Evolutionary conservation across 2,113 vertebrate species (phyloP).

Genomic region (Oryzias celebensis): DNA sequence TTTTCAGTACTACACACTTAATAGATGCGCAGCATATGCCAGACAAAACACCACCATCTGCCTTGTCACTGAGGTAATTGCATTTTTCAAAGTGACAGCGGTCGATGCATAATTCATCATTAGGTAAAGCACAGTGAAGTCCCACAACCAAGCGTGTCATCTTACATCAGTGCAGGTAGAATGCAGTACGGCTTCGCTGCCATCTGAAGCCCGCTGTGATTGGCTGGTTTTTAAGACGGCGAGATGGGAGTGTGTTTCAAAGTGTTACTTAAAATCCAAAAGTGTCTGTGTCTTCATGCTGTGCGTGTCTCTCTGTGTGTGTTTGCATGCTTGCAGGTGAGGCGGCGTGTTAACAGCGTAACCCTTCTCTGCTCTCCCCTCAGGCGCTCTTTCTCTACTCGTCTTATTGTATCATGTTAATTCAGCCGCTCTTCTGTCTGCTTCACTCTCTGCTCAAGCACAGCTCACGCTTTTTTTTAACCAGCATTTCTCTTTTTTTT

Average conservation of each 20-base stretch:
- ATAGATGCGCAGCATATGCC: conserved; percentile 75
- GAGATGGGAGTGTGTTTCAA: conserved; percentile 41
- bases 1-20: conserved; percentile 50
- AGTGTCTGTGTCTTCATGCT: conserved; percentile 36
- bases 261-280: conserved; percentile 55
- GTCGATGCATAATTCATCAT: conserved; percentile 77
- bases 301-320: conserved; percentile 5
- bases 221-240: conserved; percentile 33
- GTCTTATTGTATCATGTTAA: conserved; percentile 51
- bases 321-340: conserved; percentile 23
- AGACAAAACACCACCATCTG: conserved; percentile 76
- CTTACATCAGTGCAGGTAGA: conserved; percentile 43
- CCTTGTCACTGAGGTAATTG: conserved; percentile 73
- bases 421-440: conserved; percentile 33
- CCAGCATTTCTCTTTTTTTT: conserved; percentile 11
- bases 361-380: conserved; percentile 39
- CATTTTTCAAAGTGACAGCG: conserved; percentile 73
- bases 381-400: conserved; percentile 35
- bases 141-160: conserved; percentile 49
- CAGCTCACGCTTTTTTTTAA: not conserved
- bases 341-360: conserved; percentile 52
- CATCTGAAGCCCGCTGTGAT: conserved; percentile 35
- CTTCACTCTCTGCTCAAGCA: conserved; percentile 23
- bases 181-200: conserved; percentile 30
- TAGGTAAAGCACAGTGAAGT: conserved; percentile 64